Conservation (phyloP, 2,797 vertebrate genomes). For the Cynodonichthys magdalenae region DNA sequence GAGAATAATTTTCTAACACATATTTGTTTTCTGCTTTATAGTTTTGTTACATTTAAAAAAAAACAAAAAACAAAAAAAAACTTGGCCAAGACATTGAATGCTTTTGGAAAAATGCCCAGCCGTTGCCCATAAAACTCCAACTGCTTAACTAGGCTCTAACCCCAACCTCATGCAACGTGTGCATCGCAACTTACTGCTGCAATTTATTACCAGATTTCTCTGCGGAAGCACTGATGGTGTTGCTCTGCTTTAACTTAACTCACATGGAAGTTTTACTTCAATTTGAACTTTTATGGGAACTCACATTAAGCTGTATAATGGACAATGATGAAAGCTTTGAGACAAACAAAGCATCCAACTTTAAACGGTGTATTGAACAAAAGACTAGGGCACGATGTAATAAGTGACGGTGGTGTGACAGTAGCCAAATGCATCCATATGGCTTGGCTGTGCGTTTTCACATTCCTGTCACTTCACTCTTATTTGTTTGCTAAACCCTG, state of each 20-base stretch:
- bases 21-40: slow-evolving; percentile 25
- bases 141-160: slow-evolving; percentile 61
- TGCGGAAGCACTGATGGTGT: slow-evolving; percentile 27
- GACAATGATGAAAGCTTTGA: not conserved
- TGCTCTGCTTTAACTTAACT: slow-evolving; percentile 10
- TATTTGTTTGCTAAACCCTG: slow-evolving; percentile 73
- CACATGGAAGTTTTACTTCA: slow-evolving; percentile 24
- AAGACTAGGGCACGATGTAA: slow-evolving; percentile 1
- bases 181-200: slow-evolving; percentile 45
- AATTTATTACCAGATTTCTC: slow-evolving; percentile 29
- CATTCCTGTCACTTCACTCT: slow-evolving; percentile 70
- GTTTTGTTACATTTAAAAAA: slow-evolving; percentile 19
- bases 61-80: slow-evolving; percentile 15
- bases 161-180: slow-evolving; percentile 48
- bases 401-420: slow-evolving; percentile 33
- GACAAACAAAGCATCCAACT: not conserved
- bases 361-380: not conserved
- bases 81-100: slow-evolving; percentile 26
- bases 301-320: not conserved
- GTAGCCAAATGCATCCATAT: slow-evolving; percentile 47
- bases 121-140: slow-evolving; percentile 57
- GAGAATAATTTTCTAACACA: slow-evolving; percentile 43
- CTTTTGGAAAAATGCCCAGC: slow-evolving; percentile 58
- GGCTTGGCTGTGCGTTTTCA: slow-evolving; percentile 53
- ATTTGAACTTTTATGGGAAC: not conserved